Conservation (phyloP, 2,888 invertebrate species). For the Tachina grossa region DNA sequence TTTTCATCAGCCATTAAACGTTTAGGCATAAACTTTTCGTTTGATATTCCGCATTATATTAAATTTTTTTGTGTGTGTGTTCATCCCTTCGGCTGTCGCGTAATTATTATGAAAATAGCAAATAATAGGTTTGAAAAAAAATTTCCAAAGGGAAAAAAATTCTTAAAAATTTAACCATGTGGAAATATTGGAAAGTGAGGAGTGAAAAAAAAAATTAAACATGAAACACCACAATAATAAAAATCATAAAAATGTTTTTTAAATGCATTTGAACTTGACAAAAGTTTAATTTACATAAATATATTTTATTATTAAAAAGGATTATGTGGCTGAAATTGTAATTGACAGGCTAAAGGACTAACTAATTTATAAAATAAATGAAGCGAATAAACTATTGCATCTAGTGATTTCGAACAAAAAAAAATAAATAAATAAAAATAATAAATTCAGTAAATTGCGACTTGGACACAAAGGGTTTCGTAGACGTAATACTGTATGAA, state of each 20-base stretch:
- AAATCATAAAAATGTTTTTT: slow-evolving; percentile 5
- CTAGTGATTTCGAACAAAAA: too few species aligned
- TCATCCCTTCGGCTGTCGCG: slow-evolving; percentile 10
- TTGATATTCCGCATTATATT: not conserved
- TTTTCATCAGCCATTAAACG: slow-evolving; percentile 18
- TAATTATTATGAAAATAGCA: slow-evolving; percentile 29
- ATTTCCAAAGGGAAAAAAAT: not conserved
- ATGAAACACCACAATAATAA: slow-evolving; percentile 8
- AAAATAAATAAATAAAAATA: too few species aligned
- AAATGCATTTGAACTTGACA: not conserved
- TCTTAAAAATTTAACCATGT: slow-evolving; percentile 29
- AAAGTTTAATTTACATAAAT: not conserved
- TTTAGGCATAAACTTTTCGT: slow-evolving; percentile 6
- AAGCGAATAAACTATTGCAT: too few species aligned
- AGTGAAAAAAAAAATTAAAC: not conserved
- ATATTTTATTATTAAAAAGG: not conserved
- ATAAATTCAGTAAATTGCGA: too few species aligned
- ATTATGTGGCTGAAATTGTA: not conserved
- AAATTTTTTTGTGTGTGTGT: not conserved
- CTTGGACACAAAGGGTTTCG: too few species aligned
- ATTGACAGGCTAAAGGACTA: not conserved
- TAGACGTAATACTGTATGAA: too few species aligned
- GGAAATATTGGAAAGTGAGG: slow-evolving; percentile 16
- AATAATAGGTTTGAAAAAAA: not conserved
- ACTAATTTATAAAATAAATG: too few species aligned